Evolutionary conservation across 1,140 invertebrate species (phyloP).

Genomic region (Pollicipes pollicipes): DNA sequence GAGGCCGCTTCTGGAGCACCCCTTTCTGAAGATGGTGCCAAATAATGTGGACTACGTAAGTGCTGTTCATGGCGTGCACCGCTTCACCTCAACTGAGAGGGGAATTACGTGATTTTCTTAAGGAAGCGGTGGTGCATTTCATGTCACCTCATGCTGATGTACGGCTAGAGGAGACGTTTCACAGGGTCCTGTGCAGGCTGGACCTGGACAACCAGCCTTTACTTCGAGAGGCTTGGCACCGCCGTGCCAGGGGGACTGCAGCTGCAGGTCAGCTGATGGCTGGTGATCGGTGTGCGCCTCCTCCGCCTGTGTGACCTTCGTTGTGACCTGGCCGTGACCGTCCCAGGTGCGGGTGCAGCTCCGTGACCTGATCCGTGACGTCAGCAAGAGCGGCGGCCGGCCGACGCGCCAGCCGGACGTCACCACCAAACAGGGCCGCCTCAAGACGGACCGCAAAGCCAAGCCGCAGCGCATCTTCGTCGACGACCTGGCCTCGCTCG

Average conservation of each 20-base stretch:
- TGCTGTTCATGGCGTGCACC: constrained; percentile 10
- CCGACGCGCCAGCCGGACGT: constrained; percentile 35
- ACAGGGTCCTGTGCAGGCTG: too few relatives aligned
- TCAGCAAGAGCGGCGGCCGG: not conserved
- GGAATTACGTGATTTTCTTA: too few relatives aligned
- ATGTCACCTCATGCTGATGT: too few relatives aligned
- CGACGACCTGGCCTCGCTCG: constrained; percentile 52
- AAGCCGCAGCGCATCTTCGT: constrained; percentile 49
- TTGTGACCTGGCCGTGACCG: not conserved
- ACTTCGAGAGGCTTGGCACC: too few relatives aligned
- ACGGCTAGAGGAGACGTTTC: too few relatives aligned
- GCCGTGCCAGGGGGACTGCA: too few relatives aligned
- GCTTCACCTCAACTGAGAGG: too few relatives aligned
- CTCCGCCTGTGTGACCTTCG: too few relatives aligned
- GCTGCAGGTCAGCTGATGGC: too few relatives aligned
- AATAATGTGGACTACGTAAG: constrained; percentile 35
- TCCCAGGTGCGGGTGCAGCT: not conserved
- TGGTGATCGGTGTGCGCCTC: too few relatives aligned
- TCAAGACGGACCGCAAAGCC: constrained; percentile 55
- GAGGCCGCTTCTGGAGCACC: constrained; percentile 49
- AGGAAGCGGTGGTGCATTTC: too few relatives aligned
- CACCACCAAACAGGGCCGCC: constrained; percentile 60
- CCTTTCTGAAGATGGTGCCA: constrained; percentile 42
- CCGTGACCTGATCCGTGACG: not conserved
- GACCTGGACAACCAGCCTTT: too few relatives aligned